Percentiles rank a stretch among this genome's conserved stretches.
phyloP scores from a whole-genome alignment of 1,140 invertebrate genomes.

The Cardiocondyla obscurior region DNA sequence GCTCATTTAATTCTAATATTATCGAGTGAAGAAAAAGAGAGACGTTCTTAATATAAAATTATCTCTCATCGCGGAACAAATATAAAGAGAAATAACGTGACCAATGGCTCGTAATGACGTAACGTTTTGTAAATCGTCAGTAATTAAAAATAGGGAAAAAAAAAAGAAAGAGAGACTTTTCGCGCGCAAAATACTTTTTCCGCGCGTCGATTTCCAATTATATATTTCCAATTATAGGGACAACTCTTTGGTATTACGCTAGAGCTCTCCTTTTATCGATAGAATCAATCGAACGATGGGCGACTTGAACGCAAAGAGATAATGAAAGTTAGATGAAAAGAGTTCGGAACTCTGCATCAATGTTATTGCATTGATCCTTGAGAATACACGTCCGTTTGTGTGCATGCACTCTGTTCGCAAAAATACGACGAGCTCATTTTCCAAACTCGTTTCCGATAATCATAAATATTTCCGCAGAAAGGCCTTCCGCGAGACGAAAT shows the following conservation, averaged over 20 bases:
- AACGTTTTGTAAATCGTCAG: background rate
- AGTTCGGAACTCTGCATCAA: constrained; percentile 5
- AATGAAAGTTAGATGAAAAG: constrained; percentile 1
- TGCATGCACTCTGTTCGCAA: constrained; percentile 1
- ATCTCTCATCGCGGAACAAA: background rate
- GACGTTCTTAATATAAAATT: constrained; percentile 12
- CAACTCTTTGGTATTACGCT: background rate
- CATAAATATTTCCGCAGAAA: constrained; percentile 29
- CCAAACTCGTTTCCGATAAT: background rate
- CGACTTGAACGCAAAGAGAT: constrained; percentile 12
- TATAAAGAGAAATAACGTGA: background rate
- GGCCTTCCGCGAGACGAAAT: background rate
- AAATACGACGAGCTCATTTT: background rate
- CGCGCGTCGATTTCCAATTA: too few species aligned
- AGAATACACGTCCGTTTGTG: constrained; percentile 2
- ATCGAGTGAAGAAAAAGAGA: background rate
- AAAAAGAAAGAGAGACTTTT: background rate
- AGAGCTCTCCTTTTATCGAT: background rate
- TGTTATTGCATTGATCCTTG: constrained; percentile 27
- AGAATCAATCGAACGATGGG: background rate
- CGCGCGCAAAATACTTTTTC: background rate
- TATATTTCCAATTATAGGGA: constrained; percentile 15
- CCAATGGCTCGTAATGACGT: background rate
- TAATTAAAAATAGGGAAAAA: too few species aligned
- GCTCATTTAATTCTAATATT: constrained; percentile 15